These are phyloP conservation scores for Coenonympha arcania DNA, from an alignment of 2,888 invertebrate genomes.

Conservation along the genomic window DNA sequence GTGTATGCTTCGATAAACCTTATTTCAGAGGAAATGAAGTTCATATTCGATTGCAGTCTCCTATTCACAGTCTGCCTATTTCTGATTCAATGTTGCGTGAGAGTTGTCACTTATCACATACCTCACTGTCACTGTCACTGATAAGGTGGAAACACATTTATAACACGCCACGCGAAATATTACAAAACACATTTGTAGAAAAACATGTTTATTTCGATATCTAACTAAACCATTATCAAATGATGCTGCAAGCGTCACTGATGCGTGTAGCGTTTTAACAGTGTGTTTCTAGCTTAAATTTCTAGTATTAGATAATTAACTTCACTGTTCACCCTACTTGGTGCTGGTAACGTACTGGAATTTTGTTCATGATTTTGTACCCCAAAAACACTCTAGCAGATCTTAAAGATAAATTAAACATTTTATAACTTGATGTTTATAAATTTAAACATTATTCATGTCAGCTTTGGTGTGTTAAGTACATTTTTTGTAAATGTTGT, in stretches of 20 bases:
- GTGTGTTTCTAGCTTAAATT: not conserved
- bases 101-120: slow-evolving; percentile 3
- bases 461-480: too few species aligned
- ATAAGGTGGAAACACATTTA: not conserved
- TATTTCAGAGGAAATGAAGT: not conserved
- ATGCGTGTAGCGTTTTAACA: not conserved
- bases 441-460: too few species aligned
- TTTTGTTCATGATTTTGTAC: slow-evolving; percentile 42
- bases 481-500: too few species aligned
- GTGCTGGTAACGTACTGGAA: slow-evolving; percentile 48
- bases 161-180: not conserved
- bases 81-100: slow-evolving; percentile 14
- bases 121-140: not conserved
- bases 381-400: not conserved
- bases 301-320: slow-evolving; percentile 31
- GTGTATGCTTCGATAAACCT: too few species aligned
- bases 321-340: slow-evolving; percentile 41
- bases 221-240: too few species aligned
- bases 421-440: too few species aligned
- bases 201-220: too few species aligned
- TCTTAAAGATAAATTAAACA: too few species aligned
- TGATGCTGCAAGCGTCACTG: not conserved
- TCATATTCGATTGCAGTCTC: not conserved
- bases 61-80: not conserved
- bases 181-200: too few species aligned